Percentiles rank a stretch among this genome's conserved stretches.
Evolutionary conservation across 2,113 vertebrate genomes (phyloP).

Genomic region (Columba livia): DNA sequence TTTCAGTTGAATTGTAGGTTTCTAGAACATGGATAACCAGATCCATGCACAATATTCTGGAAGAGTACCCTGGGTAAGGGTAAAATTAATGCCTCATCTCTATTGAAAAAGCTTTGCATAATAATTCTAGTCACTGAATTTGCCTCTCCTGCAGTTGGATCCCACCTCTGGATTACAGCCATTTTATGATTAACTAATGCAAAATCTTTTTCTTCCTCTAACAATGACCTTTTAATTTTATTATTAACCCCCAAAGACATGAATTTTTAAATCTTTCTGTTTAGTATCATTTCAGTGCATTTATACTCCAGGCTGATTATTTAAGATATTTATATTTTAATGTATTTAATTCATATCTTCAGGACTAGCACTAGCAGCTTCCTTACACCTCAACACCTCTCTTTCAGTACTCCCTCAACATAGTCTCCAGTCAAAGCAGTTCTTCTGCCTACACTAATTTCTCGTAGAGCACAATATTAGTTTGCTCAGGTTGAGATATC

Average conservation of each 20-base stretch:
- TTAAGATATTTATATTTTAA: neutral
- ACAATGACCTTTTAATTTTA: neutral
- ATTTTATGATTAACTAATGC: neutral
- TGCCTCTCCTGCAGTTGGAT: neutral
- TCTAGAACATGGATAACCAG: neutral
- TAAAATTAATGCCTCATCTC: neutral
- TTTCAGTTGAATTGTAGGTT: neutral
- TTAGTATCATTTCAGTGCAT: neutral
- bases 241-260: neutral
- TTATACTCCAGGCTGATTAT: neutral
- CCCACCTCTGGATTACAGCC: neutral
- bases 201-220: neutral
- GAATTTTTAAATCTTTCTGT: neutral
- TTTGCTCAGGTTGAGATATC: neutral
- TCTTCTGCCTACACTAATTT: neutral
- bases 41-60: neutral
- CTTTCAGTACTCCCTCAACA: neutral
- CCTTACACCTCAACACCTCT: neutral
- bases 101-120: neutral
- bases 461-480: neutral
- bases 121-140: neutral
- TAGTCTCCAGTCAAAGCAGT: neutral
- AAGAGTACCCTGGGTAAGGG: neutral
- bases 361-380: neutral
- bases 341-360: neutral